Conservation (phyloP, 2,797 vertebrate genomes). For the Sciurus carolinensis region DNA sequence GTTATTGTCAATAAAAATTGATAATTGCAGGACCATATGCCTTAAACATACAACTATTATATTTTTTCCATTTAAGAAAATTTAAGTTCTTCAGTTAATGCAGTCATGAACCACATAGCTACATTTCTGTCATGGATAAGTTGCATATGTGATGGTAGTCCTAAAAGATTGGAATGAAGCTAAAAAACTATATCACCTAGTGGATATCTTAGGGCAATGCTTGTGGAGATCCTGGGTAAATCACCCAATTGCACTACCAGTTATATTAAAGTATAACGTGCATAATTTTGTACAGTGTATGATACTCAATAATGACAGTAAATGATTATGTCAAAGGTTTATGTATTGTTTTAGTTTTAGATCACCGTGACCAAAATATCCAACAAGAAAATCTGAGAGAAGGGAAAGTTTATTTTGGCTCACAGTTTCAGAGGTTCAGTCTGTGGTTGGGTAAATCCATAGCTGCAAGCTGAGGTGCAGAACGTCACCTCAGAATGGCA, state of each 20-base stretch:
- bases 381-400: no score
- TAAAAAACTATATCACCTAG: neutral
- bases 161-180: neutral
- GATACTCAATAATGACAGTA: neutral
- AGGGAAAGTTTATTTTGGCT: no score
- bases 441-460: no score
- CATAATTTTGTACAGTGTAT: neutral
- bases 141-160: no score
- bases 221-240: neutral
- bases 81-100: neutral
- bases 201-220: neutral
- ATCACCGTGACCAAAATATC: no score
- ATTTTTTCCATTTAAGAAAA: conserved; percentile 33
- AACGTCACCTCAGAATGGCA: no score
- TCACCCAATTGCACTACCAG: neutral
- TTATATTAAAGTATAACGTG: neutral
- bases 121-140: neutral
- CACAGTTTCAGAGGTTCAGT: no score
- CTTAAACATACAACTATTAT: neutral
- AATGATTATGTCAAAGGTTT: neutral
- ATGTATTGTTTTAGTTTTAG: neutral
- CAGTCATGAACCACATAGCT: neutral
- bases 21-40: neutral
- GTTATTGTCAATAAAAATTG: neutral
- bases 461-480: no score